A percentile compares a stretch with the other conserved stretches of the same genome.
Evolutionary conservation across 2,113 vertebrate species (phyloP).

Genomic region (Alethe castanea): DNA sequence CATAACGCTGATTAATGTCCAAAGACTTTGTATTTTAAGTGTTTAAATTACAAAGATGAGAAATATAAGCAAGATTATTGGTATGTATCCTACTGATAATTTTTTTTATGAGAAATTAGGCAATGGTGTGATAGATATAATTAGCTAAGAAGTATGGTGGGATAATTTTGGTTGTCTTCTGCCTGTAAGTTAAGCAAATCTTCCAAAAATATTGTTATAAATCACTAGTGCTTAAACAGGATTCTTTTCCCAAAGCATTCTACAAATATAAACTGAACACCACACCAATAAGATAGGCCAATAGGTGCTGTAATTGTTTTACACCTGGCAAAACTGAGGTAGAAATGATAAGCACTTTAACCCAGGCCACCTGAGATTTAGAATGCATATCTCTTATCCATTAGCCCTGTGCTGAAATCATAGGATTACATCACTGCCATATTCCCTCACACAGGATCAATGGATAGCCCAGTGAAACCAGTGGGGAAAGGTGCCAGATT

Average conservation of each 20-base stretch:
- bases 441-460: not conserved
- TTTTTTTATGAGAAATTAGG: not conserved
- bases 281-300: not conserved
- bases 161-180: not conserved
- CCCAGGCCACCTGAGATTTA: not conserved
- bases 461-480: conserved; percentile 15
- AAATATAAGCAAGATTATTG: not conserved
- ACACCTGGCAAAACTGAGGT: not conserved
- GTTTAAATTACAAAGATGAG: not conserved
- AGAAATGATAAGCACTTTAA: not conserved
- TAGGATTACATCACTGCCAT: conserved; percentile 31
- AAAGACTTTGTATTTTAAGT: not conserved
- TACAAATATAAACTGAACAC: not conserved
- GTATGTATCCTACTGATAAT: not conserved
- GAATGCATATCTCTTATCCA: not conserved
- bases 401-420: conserved; percentile 27
- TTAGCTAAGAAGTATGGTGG: not conserved
- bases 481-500: conserved; percentile 25
- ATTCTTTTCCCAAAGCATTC: not conserved
- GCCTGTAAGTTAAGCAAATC: not conserved
- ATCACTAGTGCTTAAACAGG: not conserved
- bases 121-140: not conserved
- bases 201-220: not conserved
- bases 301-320: not conserved
- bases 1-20: not conserved